Conservation (phyloP, 2,113 vertebrate genomes). For the Ploceus nigricollis region DNA sequence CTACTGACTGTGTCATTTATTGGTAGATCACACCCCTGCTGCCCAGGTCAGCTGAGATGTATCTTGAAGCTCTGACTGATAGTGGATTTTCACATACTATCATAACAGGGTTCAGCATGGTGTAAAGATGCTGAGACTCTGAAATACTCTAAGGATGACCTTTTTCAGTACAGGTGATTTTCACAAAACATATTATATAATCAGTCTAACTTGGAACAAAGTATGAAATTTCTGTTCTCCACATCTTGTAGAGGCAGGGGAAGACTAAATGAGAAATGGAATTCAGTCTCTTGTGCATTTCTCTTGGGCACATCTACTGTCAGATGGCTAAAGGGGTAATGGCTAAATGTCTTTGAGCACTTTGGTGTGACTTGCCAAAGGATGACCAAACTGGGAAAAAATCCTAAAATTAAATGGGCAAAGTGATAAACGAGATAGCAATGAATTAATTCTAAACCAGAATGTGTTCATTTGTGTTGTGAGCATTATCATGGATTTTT, state of each 20-base stretch:
- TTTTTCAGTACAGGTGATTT: background rate
- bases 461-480: background rate
- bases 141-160: background rate
- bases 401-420: background rate
- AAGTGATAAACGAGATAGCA: background rate
- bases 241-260: background rate
- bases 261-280: background rate
- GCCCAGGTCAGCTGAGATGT: background rate
- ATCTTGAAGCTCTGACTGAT: background rate
- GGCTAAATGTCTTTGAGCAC: background rate
- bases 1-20: background rate
- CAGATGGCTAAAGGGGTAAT: background rate
- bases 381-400: background rate
- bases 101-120: background rate
- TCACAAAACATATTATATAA: background rate
- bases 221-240: background rate
- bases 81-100: background rate
- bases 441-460: background rate
- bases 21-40: background rate
- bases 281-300: background rate
- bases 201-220: background rate
- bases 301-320: background rate
- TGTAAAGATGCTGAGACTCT: background rate
- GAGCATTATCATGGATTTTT: background rate
- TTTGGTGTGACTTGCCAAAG: background rate